A percentile compares a stretch with the other conserved stretches of the same genome.
phyloP scores from a whole-genome alignment of 2,888 invertebrate species.

The Microctonus brassicae region DNA sequence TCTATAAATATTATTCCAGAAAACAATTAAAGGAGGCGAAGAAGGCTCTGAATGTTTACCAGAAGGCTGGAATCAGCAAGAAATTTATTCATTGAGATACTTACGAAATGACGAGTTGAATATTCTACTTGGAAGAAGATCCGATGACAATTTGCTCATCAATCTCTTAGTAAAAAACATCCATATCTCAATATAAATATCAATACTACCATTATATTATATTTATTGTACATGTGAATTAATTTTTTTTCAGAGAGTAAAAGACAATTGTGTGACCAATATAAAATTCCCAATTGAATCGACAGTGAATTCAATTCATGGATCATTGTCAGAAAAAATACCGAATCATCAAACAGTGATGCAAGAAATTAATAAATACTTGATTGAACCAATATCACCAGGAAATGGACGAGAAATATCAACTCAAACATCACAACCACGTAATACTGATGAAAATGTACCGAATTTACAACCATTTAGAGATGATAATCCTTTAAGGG shows the following conservation, averaged over 20 bases:
- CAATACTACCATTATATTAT: neutral
- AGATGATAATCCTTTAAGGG: slow-evolving; percentile 51
- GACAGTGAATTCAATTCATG: slow-evolving; percentile 72
- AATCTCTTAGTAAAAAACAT: slow-evolving; percentile 75
- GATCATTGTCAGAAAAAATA: slow-evolving; percentile 75
- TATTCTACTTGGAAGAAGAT: slow-evolving; percentile 75
- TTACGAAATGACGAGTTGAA: slow-evolving; percentile 77
- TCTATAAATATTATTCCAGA: slow-evolving; percentile 68
- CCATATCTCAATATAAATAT: neutral
- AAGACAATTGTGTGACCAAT: slow-evolving; percentile 75
- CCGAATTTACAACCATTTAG: slow-evolving; percentile 7
- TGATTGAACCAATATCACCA: slow-evolving; percentile 76
- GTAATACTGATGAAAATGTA: slow-evolving; percentile 21
- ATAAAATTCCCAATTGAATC: slow-evolving; percentile 74
- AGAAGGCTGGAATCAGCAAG: slow-evolving; percentile 79
- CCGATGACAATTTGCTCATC: slow-evolving; percentile 76
- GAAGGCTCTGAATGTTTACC: slow-evolving; percentile 80
- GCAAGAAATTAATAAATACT: slow-evolving; percentile 75
- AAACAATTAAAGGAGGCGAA: slow-evolving; percentile 73
- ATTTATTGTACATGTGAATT: too few species aligned
- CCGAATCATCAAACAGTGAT: slow-evolving; percentile 77
- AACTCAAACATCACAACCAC: slow-evolving; percentile 67
- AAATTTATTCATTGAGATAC: slow-evolving; percentile 82
- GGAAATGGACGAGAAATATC: slow-evolving; percentile 66
- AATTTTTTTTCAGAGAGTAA: slow-evolving; percentile 72